A percentile compares a stretch with the other conserved stretches of the same genome.
Conservation (phyloP, 2,888 invertebrate species). For the Ormyrus thymus region DNA sequence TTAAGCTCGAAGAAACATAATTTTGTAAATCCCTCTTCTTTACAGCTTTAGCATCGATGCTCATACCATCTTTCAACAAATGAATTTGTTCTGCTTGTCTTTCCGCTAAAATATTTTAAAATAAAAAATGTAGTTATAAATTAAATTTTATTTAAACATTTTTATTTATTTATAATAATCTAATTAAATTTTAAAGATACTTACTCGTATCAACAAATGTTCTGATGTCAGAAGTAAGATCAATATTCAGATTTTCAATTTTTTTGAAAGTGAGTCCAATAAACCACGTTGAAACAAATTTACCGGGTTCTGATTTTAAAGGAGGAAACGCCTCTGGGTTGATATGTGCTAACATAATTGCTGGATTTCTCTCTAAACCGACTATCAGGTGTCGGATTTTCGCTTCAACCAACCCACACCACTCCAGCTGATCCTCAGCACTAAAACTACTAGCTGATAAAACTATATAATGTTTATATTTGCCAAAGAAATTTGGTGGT, state of each 20-base stretch:
- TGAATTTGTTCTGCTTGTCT: conserved; percentile 55
- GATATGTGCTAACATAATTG: conserved; percentile 94
- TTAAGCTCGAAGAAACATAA: conserved; percentile 81
- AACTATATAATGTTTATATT: conserved; percentile 97
- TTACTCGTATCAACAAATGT: conserved; percentile 92
- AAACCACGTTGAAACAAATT: conserved; percentile 95
- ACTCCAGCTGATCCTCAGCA: conserved; percentile 89
- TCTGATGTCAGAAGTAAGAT: conserved; percentile 94
- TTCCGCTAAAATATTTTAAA: conserved; percentile 39
- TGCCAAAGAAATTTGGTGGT: conserved; percentile 92
- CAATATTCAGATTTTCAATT: conserved; percentile 90
- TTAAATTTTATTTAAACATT: neutral
- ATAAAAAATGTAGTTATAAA: neutral
- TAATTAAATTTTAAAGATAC: conserved; percentile 10
- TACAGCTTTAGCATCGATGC: conserved; percentile 49
- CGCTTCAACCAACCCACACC: conserved; percentile 97
- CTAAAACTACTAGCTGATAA: conserved; percentile 84
- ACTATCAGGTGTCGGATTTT: conserved; percentile 88
- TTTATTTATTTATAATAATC: conserved; percentile 5
- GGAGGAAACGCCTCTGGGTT: conserved; percentile 92
- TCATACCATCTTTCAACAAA: conserved; percentile 51
- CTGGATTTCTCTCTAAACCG: conserved; percentile 86
- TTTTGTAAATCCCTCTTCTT: conserved; percentile 83
- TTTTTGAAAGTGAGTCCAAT: conserved; percentile 96
- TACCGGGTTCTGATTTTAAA: conserved; percentile 76